These are phyloP conservation scores for Coenonympha arcania DNA, from an alignment of 2,888 invertebrate genomes.

Conservation along the genomic window DNA sequence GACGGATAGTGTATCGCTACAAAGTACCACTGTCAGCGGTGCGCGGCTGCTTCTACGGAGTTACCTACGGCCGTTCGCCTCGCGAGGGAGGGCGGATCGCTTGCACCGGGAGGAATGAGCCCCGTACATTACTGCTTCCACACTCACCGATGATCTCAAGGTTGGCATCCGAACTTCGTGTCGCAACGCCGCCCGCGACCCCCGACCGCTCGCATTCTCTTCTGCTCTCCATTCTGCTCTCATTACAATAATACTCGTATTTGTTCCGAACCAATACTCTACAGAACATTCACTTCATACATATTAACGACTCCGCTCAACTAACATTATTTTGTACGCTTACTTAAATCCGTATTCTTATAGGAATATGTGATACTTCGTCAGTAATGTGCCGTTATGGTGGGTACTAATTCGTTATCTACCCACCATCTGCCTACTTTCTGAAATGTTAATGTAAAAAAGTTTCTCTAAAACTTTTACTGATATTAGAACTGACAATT, in stretches of 20 bases:
- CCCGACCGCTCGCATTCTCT: slow-evolving; percentile 53
- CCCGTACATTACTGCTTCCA: slow-evolving; percentile 65
- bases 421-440: neutral
- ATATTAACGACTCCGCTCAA: slow-evolving; percentile 25
- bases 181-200: slow-evolving; percentile 55
- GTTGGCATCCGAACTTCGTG: slow-evolving; percentile 52
- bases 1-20: slow-evolving; percentile 66
- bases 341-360: slow-evolving; percentile 21
- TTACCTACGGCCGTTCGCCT: slow-evolving; percentile 68
- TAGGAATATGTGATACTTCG: slow-evolving; percentile 12
- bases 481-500: too few species aligned
- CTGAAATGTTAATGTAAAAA: neutral
- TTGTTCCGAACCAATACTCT: slow-evolving; percentile 30
- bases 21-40: slow-evolving; percentile 59
- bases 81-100: slow-evolving; percentile 67
- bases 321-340: slow-evolving; percentile 20
- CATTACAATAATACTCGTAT: slow-evolving; percentile 45
- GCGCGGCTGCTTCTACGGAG: slow-evolving; percentile 59
- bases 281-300: slow-evolving; percentile 41
- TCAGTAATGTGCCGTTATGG: neutral
- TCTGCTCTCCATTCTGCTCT: slow-evolving; percentile 56
- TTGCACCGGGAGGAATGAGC: slow-evolving; percentile 72
- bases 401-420: neutral
- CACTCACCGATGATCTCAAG: slow-evolving; percentile 74
- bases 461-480: too few species aligned